Percentiles rank a stretch among this genome's conserved stretches.
These are phyloP conservation scores for Pygoscelis adeliae DNA, from an alignment of 2,113 vertebrate species.

Conservation along the genomic window DNA sequence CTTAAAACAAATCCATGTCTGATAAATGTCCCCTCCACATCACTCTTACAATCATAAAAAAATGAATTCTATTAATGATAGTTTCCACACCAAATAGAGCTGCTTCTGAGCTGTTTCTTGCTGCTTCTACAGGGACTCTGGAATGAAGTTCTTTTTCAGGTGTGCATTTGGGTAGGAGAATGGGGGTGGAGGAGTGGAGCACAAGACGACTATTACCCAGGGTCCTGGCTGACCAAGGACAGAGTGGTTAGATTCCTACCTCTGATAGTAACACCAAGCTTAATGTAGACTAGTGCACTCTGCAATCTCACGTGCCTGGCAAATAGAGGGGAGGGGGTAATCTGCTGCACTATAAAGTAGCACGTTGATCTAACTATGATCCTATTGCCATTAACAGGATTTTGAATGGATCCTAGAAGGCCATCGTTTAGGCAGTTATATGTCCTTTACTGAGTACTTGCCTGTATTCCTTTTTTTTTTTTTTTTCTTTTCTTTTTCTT, in stretches of 20 bases:
- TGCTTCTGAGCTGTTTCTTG: background rate
- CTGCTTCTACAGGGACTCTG: background rate
- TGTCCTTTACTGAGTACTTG: background rate
- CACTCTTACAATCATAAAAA: background rate
- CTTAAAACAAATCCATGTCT: background rate
- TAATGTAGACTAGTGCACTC: background rate
- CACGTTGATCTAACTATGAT: background rate
- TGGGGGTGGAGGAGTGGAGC: background rate
- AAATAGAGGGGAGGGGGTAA: no score
- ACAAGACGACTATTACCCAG: background rate
- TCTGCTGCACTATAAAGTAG: background rate
- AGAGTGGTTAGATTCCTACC: background rate
- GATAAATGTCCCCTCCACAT: background rate
- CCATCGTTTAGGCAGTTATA: background rate
- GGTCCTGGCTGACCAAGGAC: background rate
- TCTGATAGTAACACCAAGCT: background rate
- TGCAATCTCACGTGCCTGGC: background rate
- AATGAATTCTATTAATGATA: background rate
- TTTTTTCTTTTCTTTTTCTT: background rate
- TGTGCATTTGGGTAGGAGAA: background rate
- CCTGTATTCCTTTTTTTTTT: background rate
- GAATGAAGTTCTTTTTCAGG: background rate
- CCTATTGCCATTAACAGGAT: background rate
- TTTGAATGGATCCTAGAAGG: background rate
- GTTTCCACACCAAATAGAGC: background rate